A percentile compares a stretch with the other conserved stretches of the same genome.
phyloP scores from a whole-genome alignment of 2,888 invertebrate species.

The Matsumyia berberina region DNA sequence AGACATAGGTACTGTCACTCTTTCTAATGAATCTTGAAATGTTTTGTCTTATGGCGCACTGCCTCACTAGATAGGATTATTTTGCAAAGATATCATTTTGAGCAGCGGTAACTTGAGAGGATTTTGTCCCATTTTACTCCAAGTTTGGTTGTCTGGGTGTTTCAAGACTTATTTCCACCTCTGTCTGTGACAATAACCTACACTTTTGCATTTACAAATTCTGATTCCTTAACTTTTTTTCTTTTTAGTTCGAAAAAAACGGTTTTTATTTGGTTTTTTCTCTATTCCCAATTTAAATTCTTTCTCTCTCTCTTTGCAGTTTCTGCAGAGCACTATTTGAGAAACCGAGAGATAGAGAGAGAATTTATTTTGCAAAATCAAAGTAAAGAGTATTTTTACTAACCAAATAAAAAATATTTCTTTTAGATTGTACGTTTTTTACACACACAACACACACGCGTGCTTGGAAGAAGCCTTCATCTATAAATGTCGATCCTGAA shows the following conservation, averaged over 20 bases:
- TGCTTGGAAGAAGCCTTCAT: conserved; percentile 71
- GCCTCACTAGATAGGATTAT: no score
- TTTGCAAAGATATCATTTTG: no score
- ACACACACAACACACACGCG: conserved; percentile 56
- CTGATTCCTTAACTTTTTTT: conserved; percentile 8
- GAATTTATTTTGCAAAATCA: conserved; percentile 17
- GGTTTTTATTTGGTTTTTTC: conserved; percentile 69
- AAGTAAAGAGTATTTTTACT: conserved; percentile 50
- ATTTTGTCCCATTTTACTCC: no score
- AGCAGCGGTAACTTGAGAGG: no score
- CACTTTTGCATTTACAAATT: conserved; percentile 34
- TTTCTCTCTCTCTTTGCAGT: conserved; percentile 4
- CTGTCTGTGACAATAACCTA: no score
- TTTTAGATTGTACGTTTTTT: conserved; percentile 75
- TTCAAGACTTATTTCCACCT: no score
- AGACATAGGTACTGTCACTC: no score
- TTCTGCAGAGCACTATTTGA: not conserved
- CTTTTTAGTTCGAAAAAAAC: conserved; percentile 12
- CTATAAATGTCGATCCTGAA: conserved; percentile 68
- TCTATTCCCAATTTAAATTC: conserved; percentile 19
- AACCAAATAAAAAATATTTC: conserved; percentile 76
- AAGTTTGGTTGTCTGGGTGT: no score
- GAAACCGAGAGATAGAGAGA: conserved; percentile 1
- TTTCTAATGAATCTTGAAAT: no score
- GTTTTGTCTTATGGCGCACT: no score